Evolutionary conservation across 1,140 invertebrate species (phyloP).

Genomic region (Ips typographus): DNA sequence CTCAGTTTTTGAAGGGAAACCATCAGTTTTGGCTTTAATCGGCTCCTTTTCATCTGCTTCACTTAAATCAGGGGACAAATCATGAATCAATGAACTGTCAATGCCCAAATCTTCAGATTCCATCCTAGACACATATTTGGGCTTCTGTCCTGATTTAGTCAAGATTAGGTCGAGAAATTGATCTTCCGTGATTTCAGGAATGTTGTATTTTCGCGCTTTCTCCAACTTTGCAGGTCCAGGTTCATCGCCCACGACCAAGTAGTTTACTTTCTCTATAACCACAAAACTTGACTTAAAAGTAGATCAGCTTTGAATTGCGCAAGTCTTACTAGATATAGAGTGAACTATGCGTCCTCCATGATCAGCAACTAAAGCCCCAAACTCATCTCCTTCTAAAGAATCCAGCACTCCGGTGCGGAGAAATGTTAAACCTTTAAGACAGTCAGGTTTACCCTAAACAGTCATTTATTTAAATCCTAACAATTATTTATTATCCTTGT

Average conservation of each 20-base stretch:
- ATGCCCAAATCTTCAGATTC: slow-evolving; percentile 20
- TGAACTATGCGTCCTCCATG: slow-evolving; percentile 79
- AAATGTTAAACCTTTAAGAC: slow-evolving; percentile 77
- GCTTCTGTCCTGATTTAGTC: slow-evolving; percentile 54
- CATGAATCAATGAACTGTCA: not conserved
- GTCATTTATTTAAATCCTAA: not conserved
- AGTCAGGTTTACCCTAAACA: slow-evolving; percentile 69
- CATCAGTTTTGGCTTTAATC: not conserved
- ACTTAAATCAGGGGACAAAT: not conserved
- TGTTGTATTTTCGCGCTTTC: slow-evolving; percentile 72
- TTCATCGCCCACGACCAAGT: slow-evolving; percentile 81
- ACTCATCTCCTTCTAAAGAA: slow-evolving; percentile 82
- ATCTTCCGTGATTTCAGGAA: slow-evolving; percentile 78
- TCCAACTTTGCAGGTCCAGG: slow-evolving; percentile 79
- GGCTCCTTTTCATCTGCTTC: slow-evolving; percentile 6
- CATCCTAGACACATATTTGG: slow-evolving; percentile 37
- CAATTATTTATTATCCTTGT: not conserved
- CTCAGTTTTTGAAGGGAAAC: too few relatives aligned
- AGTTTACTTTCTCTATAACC: slow-evolving; percentile 64
- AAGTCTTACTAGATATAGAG: slow-evolving; percentile 64
- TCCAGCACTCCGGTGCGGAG: slow-evolving; percentile 87
- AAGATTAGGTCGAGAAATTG: slow-evolving; percentile 79
- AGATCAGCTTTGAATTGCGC: slow-evolving; percentile 21
- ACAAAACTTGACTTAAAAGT: slow-evolving; percentile 19
- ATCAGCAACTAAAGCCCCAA: slow-evolving; percentile 69